Evolutionary conservation across 2,888 invertebrate species (phyloP), one percentile per base, ranked within the genome.

Genomic region (Eupeodes luniger): DNA sequence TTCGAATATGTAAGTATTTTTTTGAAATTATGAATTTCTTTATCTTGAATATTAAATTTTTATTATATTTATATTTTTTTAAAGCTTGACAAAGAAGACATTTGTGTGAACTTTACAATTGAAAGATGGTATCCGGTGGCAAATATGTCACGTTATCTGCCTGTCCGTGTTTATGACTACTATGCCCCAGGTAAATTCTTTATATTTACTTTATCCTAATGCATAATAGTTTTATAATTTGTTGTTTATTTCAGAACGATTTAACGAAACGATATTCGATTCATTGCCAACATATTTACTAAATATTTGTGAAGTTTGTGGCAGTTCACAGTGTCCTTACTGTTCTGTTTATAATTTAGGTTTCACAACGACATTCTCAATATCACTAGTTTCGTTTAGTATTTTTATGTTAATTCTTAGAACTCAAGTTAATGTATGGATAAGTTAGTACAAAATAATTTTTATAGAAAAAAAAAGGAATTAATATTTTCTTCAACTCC

Each of bases 51-150:
- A 40, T 40, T 34, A 57, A 27, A 27, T 27, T 27, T 57, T 34
- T 14, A 59, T 0, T n/a, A 34, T 34, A 27, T 27, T 2, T 59
- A 7, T 59, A 4, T 36, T 5, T n/a, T 59, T 4, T 59, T 92
- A 36, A 94, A 98, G 98, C 93, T 99, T 93, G 98, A 98, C 91
- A 94, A 95, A 34, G 96, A 97, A 93, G 96, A 96, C 91, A 97
- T 97, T 7, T 99, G 99, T 92, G 96, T 99, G 11, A 97, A 98
- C 94, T 98, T 98, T 93, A 97, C 98, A 0, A 96, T 98, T 78
- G 98, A 98, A 94, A 95, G 99, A 90, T 99, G 98, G 98, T 97
- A 95, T 94, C 99, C 99, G 0, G 98, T 99, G 4, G 99, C 99
- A 69, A 99, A 99, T 94, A 97, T 98, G 97, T 98, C 99, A 0